Evolutionary conservation across 2,113 vertebrate species (phyloP), one percentile per base, ranked within the genome.

Genomic region (Synodontis membranacea): DNA sequence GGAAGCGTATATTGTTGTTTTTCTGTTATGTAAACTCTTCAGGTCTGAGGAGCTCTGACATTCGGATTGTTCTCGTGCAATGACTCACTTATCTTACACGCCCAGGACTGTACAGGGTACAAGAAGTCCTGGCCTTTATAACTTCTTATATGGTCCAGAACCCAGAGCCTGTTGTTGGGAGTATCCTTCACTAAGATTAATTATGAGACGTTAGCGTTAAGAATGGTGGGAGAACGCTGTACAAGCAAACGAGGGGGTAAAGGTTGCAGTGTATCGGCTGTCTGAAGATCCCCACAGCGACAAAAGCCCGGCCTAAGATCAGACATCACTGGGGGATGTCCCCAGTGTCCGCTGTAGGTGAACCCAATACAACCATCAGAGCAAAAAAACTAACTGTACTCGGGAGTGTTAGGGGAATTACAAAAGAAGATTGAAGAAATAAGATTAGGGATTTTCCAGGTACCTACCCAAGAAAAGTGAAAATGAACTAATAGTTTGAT

Each of bases 1-100:
- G 82, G 84, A 86, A 82, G 84, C 89, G 44, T 75, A 50, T 34
- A 39, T 88, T 88, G 68, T 87, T 86, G 68, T 90, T 88, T 85
- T 79, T 86, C 56, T 37, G 11, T 75, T n/a, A 68, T 72, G 46
- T 82, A 37, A 31, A 82, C 15, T 21, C 56, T 83, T 46, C 58
- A 80, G 28, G 15, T 31, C 46, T 72, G 5, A 70, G 72, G 34
- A 83, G 80, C 64, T 88, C 17, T 12, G 42, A 31, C 48, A 79
- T 42, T 58, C 60, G 39, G 25, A 76, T 76, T 60, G 54, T 76
- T 52, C 23, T 70, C 52, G 48, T 84, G 19, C 34, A 66, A 37
- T 34, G 42, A 48, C 5, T 66, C 25, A 28, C 50, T 83, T 85
- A 46, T 58, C 54, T 86, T 39, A 80, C 62, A 84, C 46, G 50